These are phyloP conservation scores for Neolamprologus falcicula DNA, from an alignment of 2,113 vertebrate genomes.

Conservation along the genomic window DNA sequence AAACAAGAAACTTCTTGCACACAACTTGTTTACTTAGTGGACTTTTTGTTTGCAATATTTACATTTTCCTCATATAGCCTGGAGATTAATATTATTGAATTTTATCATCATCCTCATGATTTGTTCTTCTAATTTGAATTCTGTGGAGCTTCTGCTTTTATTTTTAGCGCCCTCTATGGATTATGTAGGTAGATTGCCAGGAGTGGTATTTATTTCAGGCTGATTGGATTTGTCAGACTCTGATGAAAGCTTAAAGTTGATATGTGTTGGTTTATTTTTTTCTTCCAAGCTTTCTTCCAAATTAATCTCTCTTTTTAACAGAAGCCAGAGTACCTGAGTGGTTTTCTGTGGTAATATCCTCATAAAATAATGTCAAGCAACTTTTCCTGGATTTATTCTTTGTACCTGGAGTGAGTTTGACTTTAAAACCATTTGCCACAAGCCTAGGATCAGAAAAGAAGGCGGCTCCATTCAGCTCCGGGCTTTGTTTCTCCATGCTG, in stretches of 20 bases:
- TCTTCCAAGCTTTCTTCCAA: background rate
- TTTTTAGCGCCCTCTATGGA: background rate
- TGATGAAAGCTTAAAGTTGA: background rate
- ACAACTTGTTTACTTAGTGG: background rate
- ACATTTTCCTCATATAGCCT: background rate
- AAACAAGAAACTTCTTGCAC: background rate
- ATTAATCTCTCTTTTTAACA: background rate
- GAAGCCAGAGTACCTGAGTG: background rate
- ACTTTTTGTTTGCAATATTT: background rate
- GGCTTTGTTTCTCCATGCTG: conserved; percentile 76
- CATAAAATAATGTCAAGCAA: background rate
- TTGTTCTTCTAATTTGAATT: background rate
- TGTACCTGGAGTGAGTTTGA: conserved; percentile 84
- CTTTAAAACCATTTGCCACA: conserved; percentile 86
- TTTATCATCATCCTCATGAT: background rate
- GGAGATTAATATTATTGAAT: background rate
- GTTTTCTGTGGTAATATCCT: background rate
- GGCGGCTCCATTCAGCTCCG: conserved; percentile 56
- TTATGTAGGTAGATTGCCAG: background rate
- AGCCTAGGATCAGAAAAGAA: conserved; percentile 85
- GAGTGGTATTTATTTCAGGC: background rate
- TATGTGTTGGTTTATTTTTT: background rate
- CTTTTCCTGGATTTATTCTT: background rate
- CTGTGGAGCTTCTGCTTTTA: background rate
- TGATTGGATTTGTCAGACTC: background rate